Evolutionary conservation across 2,113 vertebrate species (phyloP), one percentile per base, ranked within the genome.

Genomic region (Coturnix japonica): DNA sequence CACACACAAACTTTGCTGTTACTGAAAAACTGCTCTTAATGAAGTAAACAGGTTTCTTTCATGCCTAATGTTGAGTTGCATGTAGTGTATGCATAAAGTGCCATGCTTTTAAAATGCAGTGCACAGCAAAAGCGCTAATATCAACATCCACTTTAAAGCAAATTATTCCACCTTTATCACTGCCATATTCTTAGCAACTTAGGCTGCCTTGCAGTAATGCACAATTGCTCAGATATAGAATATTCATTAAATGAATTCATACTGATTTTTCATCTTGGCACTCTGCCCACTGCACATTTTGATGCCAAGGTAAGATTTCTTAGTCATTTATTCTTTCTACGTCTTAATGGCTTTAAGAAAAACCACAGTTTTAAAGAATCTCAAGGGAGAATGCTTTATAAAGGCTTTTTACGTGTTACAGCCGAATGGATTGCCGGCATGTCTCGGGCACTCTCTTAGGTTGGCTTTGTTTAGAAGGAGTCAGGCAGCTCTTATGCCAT

Each of bases 61-160:
- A 0, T 14, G 30, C 60, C 13, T 6, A 31, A 22, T 22, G 13
- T 43, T 31, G 28, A 35, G 8, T 33, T 46, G 60, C 35, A 41
- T 1, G 2, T 4, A 7, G 1, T 15, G 5, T 1, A 5, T 30
- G 17, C n/a, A 19, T 9, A 43, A 85, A 28, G 8, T 17, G 35
- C 23, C 23, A 7, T 0, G 1, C 47, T 51, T 64, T 63, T 41
- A 19, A 33, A 73, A 26, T 4, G 14, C 75, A 65, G 41, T 1
- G 9, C 70, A 7, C 35, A 25, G 31, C 17, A 5, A 41, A n/a
- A 13, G 13, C n/a, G 5, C 26, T 2, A 39, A n/a, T n/a, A 30
- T 11, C 22, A 35, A 8, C 41, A 12, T 10, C 17, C 9, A 7
- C 65, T 73, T 60, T 20, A 76, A 78, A 26, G 30, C 43, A 13